A percentile compares a stretch with the other conserved stretches of the same genome.
phyloP scores from a whole-genome alignment of 2,797 vertebrate genomes.

The Galagoides demidoff region DNA sequence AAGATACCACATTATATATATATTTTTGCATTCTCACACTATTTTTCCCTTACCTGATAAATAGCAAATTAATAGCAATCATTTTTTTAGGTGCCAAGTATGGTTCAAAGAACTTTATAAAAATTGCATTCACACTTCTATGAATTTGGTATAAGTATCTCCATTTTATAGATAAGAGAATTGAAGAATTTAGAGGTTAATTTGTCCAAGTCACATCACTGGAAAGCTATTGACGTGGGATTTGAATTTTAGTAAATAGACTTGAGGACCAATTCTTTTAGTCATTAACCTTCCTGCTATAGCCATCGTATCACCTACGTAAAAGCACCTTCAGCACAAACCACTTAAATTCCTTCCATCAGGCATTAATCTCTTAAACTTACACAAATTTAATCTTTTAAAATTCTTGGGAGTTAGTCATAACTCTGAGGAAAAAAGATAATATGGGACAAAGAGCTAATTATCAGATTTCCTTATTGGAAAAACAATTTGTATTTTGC shows the following conservation, averaged over 20 bases:
- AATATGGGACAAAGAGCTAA: neutral
- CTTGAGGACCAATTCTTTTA: neutral
- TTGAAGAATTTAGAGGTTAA: neutral
- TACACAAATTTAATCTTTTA: neutral
- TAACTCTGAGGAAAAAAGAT: neutral
- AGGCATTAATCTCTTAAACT: neutral
- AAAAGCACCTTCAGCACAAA: neutral
- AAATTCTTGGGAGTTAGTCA: neutral
- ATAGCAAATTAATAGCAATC: neutral
- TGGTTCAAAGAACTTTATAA: neutral
- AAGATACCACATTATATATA: neutral
- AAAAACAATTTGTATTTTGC: slow-evolving; percentile 44
- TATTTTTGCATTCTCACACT: neutral
- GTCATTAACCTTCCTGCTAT: neutral
- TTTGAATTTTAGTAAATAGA: neutral
- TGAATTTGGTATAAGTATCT: slow-evolving; percentile 35
- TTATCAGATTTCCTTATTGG: slow-evolving; percentile 21
- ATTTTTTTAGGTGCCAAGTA: neutral
- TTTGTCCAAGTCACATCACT: neutral
- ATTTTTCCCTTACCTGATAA: neutral
- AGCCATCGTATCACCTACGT: neutral
- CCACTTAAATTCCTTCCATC: neutral
- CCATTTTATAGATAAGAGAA: neutral
- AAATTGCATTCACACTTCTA: neutral
- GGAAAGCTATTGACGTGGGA: neutral